phyloP scores from a whole-genome alignment of 2,797 vertebrate species.

The Fundulus diaphanus region DNA sequence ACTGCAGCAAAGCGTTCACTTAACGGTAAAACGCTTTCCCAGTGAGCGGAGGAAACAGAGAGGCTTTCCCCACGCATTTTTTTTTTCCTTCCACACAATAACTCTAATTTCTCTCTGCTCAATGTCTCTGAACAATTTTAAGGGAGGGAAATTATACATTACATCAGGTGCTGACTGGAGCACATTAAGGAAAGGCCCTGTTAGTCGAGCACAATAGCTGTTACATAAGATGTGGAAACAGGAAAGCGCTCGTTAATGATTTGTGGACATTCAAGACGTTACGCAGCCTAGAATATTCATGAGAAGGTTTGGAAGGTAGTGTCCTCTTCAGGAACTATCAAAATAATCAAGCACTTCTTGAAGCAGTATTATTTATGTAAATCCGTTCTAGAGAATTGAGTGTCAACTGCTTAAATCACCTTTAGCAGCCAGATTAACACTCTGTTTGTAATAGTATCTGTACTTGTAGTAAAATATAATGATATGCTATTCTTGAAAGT shows the following conservation, averaged over 20 bases:
- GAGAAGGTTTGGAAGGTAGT: slow-evolving; percentile 30
- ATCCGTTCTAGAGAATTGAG: slow-evolving; percentile 6
- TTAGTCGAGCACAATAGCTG: slow-evolving; percentile 62
- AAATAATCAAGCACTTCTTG: slow-evolving; percentile 10
- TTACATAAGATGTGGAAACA: slow-evolving; percentile 61
- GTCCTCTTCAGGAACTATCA: slow-evolving; percentile 10
- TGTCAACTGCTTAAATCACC: slow-evolving; percentile 4
- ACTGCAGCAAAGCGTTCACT: slow-evolving; percentile 60
- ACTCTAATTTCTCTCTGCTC: slow-evolving; percentile 33
- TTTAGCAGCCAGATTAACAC: neutral
- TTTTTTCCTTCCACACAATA: slow-evolving; percentile 12
- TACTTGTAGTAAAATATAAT: neutral
- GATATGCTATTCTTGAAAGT: too few species aligned
- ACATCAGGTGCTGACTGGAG: slow-evolving; percentile 67
- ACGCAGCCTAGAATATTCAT: slow-evolving; percentile 27
- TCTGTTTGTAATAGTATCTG: neutral
- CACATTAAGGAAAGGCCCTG: slow-evolving; percentile 61
- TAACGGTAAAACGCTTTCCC: slow-evolving; percentile 52
- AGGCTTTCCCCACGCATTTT: slow-evolving; percentile 53
- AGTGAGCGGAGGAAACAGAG: slow-evolving; percentile 42
- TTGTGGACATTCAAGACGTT: slow-evolving; percentile 49
- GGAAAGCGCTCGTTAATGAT: slow-evolving; percentile 61
- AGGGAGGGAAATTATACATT: slow-evolving; percentile 37
- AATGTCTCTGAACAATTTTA: slow-evolving; percentile 49
- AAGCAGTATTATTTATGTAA: slow-evolving; percentile 1